Percentiles rank a stretch among this genome's conserved stretches.
Evolutionary conservation across 2,113 vertebrate genomes (phyloP).

Genomic region (Sceloporus undulatus): DNA sequence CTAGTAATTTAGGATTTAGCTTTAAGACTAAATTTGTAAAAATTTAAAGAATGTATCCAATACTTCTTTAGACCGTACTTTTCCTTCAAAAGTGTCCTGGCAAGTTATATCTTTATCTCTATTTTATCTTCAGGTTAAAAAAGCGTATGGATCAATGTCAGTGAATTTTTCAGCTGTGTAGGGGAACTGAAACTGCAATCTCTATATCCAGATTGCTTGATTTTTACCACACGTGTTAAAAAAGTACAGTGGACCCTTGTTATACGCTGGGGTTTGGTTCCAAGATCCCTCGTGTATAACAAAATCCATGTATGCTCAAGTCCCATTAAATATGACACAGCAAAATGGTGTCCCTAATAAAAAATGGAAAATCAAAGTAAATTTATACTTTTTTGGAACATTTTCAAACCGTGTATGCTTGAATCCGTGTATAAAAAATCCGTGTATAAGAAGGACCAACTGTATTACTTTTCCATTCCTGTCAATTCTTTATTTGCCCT

Average conservation of each 20-base stretch:
- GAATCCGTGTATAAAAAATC: too few species aligned
- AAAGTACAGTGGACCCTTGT: background rate
- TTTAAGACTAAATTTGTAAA: background rate
- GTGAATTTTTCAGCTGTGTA: background rate
- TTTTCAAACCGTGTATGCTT: too few species aligned
- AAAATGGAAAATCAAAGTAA: too few species aligned
- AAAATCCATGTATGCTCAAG: too few species aligned
- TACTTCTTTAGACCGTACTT: background rate
- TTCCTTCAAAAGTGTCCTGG: background rate
- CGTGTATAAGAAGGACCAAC: too few species aligned
- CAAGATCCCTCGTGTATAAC: too few species aligned
- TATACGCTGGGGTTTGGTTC: too few species aligned
- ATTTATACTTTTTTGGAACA: too few species aligned
- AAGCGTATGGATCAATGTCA: background rate
- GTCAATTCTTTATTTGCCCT: background rate
- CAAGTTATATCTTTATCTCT: background rate
- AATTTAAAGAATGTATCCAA: background rate
- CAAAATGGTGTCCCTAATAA: too few species aligned
- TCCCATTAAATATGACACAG: too few species aligned
- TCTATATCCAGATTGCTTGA: background rate
- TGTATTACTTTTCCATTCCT: conserved; percentile 8
- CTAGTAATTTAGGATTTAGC: background rate
- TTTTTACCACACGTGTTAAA: background rate
- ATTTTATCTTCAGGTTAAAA: background rate
- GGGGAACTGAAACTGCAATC: background rate